These are phyloP conservation scores for Criorhina ranunculi DNA, from an alignment of 2,888 invertebrate genomes.

Conservation along the genomic window DNA sequence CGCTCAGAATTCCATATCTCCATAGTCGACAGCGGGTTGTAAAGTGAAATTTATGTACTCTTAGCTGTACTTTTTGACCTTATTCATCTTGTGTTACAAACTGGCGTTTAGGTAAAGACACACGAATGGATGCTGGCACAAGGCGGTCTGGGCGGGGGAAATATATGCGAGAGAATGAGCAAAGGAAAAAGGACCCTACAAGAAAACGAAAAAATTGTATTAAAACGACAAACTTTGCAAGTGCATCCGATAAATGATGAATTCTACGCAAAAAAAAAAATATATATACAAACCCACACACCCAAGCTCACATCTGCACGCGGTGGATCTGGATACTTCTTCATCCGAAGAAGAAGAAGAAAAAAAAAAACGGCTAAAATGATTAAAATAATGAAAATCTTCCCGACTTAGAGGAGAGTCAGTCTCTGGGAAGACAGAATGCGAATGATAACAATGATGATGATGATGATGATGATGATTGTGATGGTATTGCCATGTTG, in stretches of 20 bases:
- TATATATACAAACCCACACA: slow-evolving; percentile 13
- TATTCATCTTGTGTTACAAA: neutral
- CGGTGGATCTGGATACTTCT: neutral
- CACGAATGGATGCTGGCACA: neutral
- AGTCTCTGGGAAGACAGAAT: neutral
- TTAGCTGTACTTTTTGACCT: slow-evolving; percentile 15
- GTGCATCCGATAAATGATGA: slow-evolving; percentile 29
- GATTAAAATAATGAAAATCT: slow-evolving; percentile 25
- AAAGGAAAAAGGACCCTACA: slow-evolving; percentile 4
- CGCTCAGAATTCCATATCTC: slow-evolving; percentile 14
- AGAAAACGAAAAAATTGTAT: neutral
- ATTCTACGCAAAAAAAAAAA: neutral
- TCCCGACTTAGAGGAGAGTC: neutral
- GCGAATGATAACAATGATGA: neutral
- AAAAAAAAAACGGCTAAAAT: neutral
- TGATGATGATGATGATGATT: neutral
- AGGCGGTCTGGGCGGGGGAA: too few species aligned
- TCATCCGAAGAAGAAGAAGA: neutral
- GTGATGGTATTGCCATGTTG: neutral
- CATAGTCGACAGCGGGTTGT: slow-evolving; percentile 11
- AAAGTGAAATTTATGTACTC: slow-evolving; percentile 33
- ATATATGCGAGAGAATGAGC: too few species aligned
- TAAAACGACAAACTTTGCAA: neutral
- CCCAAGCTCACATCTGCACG: neutral
- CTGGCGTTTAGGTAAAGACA: neutral